A percentile compares a stretch with the other conserved stretches of the same genome.
These are phyloP conservation scores for Terrapene triunguis DNA, from an alignment of 2,113 vertebrate species.

Conservation along the genomic window DNA sequence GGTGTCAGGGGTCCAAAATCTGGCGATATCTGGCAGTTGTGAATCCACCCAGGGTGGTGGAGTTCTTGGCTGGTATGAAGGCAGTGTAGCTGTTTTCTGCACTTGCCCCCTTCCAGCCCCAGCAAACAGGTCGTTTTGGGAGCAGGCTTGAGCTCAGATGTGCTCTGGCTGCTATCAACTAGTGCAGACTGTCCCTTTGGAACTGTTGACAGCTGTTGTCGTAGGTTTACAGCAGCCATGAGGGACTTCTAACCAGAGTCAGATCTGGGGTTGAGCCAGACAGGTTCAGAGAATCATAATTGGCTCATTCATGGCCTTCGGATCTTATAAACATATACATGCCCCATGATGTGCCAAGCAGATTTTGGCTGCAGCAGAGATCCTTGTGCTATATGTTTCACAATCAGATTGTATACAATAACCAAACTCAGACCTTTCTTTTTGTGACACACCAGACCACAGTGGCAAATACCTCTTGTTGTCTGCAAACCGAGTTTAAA, in stretches of 20 bases:
- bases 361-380: background rate
- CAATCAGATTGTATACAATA: background rate
- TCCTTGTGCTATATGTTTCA: background rate
- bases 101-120: background rate
- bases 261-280: background rate
- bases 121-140: background rate
- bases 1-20: background rate
- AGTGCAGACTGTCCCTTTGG: background rate
- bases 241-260: background rate
- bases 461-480: background rate
- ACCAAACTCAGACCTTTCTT: conserved; percentile 13
- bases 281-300: background rate
- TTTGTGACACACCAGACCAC: background rate
- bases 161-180: background rate
- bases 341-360: background rate
- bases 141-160: background rate
- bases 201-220: background rate
- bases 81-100: background rate
- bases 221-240: background rate
- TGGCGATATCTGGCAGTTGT: background rate
- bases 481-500: background rate
- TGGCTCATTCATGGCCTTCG: background rate
- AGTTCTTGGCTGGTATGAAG: background rate
- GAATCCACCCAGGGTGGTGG: background rate
- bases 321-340: background rate